Conservation (phyloP, 2,797 vertebrate species). For the Urocyon cinereoargenteus region DNA sequence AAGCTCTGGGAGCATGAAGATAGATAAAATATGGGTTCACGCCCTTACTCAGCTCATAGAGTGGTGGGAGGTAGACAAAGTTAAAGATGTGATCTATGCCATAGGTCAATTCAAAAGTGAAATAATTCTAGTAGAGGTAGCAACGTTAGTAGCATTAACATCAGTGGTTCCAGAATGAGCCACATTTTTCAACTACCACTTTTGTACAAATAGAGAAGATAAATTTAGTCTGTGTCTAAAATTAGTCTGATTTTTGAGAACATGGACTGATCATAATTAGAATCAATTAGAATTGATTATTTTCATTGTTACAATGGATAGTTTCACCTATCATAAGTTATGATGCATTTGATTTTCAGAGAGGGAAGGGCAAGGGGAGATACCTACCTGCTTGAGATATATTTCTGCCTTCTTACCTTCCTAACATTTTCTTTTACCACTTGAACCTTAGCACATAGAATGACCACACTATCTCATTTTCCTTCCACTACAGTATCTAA, state of each 20-base stretch:
- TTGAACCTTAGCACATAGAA: not conserved
- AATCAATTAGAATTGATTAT: not conserved
- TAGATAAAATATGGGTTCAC: not conserved
- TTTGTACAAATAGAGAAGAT: not conserved
- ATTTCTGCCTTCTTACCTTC: not conserved
- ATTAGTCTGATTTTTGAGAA: constrained; percentile 32
- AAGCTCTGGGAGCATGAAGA: not conserved
- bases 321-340: not conserved
- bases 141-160: not conserved
- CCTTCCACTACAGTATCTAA: constrained; percentile 89
- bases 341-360: not conserved
- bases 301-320: not conserved
- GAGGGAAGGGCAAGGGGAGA: not conserved
- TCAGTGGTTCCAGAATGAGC: constrained; percentile 5
- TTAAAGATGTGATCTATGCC: not conserved
- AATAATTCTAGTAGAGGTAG: not conserved
- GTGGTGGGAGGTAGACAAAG: not conserved
- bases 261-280: not conserved
- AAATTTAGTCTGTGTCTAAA: constrained; percentile 18
- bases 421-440: not conserved
- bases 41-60: not conserved
- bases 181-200: not conserved
- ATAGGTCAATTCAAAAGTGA: not conserved
- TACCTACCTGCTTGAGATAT: not conserved
- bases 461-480: not conserved